Percentiles rank a stretch among this genome's conserved stretches.
These are phyloP conservation scores for Pica pica DNA, from an alignment of 2,113 vertebrate genomes.

Conservation along the genomic window DNA sequence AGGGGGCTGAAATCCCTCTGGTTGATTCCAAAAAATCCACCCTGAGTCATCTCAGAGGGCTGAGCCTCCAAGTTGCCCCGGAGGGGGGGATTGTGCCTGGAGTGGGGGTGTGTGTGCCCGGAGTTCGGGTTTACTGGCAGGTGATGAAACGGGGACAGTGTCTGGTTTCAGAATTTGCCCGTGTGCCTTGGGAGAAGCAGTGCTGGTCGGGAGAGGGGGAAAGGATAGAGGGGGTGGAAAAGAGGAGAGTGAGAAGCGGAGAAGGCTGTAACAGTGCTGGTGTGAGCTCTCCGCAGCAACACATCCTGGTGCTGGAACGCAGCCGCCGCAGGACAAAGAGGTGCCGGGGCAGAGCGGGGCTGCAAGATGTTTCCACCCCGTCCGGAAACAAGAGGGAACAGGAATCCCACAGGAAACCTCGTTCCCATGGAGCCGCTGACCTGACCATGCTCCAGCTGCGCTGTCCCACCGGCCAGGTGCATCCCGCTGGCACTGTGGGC, in stretches of 20 bases:
- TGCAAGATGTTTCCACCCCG: not conserved
- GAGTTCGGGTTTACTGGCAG: not conserved
- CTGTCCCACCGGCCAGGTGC: not conserved
- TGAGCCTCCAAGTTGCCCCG: not conserved
- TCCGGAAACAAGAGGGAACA: constrained; percentile 22
- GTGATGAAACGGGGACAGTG: not conserved
- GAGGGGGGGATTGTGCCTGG: not conserved
- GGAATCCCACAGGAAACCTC: constrained; percentile 51
- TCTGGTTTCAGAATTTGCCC: not conserved
- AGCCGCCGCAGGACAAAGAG: not conserved
- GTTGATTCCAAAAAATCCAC: not conserved
- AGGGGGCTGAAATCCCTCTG: not conserved
- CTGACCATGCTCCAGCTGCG: not conserved
- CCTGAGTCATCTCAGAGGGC: not conserved
- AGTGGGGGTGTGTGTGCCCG: not conserved
- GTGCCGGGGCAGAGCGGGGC: not conserved
- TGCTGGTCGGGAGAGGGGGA: not conserved
- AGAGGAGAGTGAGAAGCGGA: not conserved
- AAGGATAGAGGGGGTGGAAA: not conserved
- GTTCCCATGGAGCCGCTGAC: not conserved
- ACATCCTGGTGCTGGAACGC: accelerated
- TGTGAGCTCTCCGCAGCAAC: not conserved
- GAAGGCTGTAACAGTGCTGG: not conserved
- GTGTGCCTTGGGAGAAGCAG: not conserved
- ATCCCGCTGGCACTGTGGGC: not conserved